These are phyloP conservation scores for Phylloscopus trochiloides DNA, from an alignment of 2,113 vertebrate genomes.

Conservation along the genomic window DNA sequence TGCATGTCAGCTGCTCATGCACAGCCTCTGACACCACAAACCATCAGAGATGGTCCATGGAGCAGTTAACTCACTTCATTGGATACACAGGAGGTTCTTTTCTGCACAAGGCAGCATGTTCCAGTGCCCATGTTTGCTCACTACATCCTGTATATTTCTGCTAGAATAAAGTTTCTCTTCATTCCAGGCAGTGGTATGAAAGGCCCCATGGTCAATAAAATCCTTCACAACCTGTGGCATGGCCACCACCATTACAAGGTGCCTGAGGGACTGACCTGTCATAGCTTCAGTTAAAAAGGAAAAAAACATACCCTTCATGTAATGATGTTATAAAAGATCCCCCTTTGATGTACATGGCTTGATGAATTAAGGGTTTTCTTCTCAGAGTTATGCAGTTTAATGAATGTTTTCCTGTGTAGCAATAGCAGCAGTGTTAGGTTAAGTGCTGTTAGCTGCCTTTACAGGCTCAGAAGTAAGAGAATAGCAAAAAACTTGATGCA, in stretches of 20 bases:
- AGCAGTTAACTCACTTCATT: neutral
- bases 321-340: neutral
- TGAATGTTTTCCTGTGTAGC: neutral
- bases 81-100: neutral
- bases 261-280: neutral
- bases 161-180: constrained; percentile 22
- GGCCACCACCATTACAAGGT: neutral
- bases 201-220: neutral
- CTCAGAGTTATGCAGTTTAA: neutral
- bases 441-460: neutral
- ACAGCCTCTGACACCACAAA: neutral
- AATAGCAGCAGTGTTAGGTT: neutral
- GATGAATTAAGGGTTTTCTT: neutral
- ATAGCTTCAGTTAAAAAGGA: neutral
- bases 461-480: neutral
- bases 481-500: neutral
- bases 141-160: neutral
- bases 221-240: neutral
- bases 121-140: neutral
- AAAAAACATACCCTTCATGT: rapidly evolving
- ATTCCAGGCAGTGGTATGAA: neutral
- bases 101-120: neutral
- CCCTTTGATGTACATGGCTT: neutral
- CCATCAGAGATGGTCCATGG: neutral
- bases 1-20: neutral